Base-by-base conservation (phyloP, 2,797 vertebrate species). In the Scomberomorus guttatus region DNA sequence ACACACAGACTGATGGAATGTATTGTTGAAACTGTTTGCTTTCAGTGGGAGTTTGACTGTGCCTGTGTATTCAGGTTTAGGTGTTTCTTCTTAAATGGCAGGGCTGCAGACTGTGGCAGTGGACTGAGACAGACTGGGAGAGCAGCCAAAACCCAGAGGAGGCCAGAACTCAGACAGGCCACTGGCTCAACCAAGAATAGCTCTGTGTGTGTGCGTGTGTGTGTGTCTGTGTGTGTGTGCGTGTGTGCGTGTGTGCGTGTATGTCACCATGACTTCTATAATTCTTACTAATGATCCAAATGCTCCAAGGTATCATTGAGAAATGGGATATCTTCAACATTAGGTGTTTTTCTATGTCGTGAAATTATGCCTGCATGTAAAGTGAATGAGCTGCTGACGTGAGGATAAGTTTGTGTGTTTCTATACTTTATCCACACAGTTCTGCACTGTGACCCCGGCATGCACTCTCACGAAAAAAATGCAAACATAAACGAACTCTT, bases 111-210 rank as follows among this genome's bases (percentile, higher is more conserved):
- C 87, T 88, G 84, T 84, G 84, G 82, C 90, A 79, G 83, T 79
- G 78, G 84, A 88, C 89, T 88, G 75, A 87, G 92, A 89, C 82
- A 66, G 71, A 62, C 87, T 90, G 87, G 90, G 90, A 93, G 81
- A 72, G 77, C 78, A 81, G 87, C 87, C 90, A 92, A 87, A 89
- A 88, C 77, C 81, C 82, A 86, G 87, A 79, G 82, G 79, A 88
- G 88, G 72, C 80, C 79, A 89, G 82, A 83, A 88, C 88, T 86
- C 80, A 89, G 89, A 88, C 89, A 86, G 80, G 86, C 87, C 85
- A 87, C 86, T 75, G 81, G 87, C 85, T 83, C 80, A 78, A 88
- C 87, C 64, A 82, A 90, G 82, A 90, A 91, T 89, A 92, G 89
- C 80, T 78, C 29, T 48, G 5, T 78, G 71, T 58, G 61, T 79